Evolutionary conservation across 2,888 invertebrate species (phyloP).

Genomic region (Himalopsyche tibetana): DNA sequence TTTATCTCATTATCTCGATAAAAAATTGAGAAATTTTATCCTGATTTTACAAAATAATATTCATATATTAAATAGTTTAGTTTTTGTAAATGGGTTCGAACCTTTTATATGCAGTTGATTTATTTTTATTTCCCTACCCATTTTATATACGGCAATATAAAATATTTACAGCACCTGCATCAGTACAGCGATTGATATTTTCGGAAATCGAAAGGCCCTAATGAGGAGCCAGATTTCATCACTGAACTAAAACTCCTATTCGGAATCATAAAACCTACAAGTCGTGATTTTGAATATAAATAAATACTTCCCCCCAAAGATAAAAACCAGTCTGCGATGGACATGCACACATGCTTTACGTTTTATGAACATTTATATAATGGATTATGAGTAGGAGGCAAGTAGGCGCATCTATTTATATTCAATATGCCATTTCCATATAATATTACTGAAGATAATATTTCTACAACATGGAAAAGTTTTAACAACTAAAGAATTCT

Average conservation of each 20-base stretch:
- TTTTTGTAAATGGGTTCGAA: too few species aligned
- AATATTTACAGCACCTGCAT: background rate
- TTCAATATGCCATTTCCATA: background rate
- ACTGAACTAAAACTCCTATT: constrained; percentile 12
- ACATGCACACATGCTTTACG: background rate
- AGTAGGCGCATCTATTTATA: background rate
- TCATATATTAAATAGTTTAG: too few species aligned
- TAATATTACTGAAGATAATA: constrained; percentile 13
- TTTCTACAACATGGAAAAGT: too few species aligned
- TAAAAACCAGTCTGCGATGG: constrained; percentile 13
- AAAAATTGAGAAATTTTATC: too few species aligned
- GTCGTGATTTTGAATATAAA: constrained; percentile 38
- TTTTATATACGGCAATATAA: too few species aligned
- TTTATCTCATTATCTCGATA: too few species aligned
- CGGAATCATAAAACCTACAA: constrained; percentile 24
- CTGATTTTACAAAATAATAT: too few species aligned
- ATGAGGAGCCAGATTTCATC: constrained; percentile 20
- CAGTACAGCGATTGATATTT: background rate
- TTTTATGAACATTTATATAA: background rate
- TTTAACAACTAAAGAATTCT: too few species aligned
- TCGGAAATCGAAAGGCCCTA: background rate
- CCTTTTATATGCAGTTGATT: too few species aligned
- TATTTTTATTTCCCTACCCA: too few species aligned
- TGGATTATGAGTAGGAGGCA: constrained; percentile 11
- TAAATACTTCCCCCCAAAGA: constrained; percentile 5